Conservation (phyloP, 2,888 invertebrate genomes). For the Eristalis arbustorum region DNA sequence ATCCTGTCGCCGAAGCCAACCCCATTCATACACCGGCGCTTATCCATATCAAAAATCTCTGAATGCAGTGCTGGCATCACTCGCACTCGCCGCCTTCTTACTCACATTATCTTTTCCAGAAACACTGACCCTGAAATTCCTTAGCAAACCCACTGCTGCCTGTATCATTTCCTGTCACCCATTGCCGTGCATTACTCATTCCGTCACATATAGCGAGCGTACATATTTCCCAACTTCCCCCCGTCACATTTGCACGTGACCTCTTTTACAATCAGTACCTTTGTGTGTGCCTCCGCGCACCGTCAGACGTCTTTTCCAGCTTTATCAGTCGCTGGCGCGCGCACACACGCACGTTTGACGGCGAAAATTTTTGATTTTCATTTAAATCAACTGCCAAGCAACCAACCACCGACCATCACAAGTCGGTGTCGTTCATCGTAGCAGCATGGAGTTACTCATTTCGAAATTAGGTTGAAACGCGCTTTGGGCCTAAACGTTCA, state of each 20-base stretch:
- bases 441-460: conserved; percentile 43
- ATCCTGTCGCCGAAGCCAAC: no score
- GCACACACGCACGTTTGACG: conserved; percentile 25
- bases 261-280: conserved; percentile 17
- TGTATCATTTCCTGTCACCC: conserved; percentile 49
- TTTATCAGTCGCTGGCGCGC: conserved; percentile 24
- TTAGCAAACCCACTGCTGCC: conserved; percentile 16
- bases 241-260: conserved; percentile 57
- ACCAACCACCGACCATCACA: neutral
- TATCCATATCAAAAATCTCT: neutral
- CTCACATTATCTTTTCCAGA: neutral
- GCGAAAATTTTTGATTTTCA: conserved; percentile 36
- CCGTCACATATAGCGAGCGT: neutral
- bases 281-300: conserved; percentile 12
- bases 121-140: conserved; percentile 46
- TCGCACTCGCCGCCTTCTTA: neutral
- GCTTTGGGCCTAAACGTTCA: neutral
- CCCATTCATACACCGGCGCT: neutral
- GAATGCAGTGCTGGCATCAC: neutral
- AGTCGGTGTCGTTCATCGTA: neutral
- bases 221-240: conserved; percentile 17
- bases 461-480: conserved; percentile 54
- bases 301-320: conserved; percentile 29
- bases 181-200: conserved; percentile 44
- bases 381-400: conserved; percentile 3